Evolutionary conservation across 2,113 vertebrate genomes (phyloP).

Genomic region (Scomber colias): DNA sequence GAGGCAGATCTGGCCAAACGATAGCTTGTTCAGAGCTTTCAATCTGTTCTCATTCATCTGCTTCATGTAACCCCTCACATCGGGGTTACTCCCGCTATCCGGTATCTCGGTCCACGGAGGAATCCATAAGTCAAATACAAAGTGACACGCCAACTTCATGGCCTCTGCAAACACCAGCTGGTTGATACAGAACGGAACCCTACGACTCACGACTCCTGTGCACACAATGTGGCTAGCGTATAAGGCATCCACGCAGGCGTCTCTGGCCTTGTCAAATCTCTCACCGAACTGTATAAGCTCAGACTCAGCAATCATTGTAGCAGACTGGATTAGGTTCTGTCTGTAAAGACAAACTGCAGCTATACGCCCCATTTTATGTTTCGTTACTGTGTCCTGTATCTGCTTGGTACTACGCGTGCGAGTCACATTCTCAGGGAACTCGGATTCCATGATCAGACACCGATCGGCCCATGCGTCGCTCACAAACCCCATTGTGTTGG

Average conservation of each 20-base stretch:
- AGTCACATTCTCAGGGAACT: background rate
- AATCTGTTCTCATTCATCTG: background rate
- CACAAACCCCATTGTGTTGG: conserved; percentile 27
- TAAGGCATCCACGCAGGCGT: background rate
- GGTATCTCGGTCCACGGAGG: conserved; percentile 19
- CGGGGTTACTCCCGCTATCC: accelerated
- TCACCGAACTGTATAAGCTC: background rate
- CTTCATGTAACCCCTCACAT: background rate
- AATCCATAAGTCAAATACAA: conserved; percentile 24
- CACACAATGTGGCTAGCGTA: conserved; percentile 1
- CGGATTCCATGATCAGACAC: conserved; percentile 25
- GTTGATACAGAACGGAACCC: conserved; percentile 13
- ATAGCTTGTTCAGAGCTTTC: background rate
- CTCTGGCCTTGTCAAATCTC: background rate
- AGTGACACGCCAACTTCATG: conserved; percentile 27
- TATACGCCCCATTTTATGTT: background rate
- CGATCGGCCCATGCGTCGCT: conserved; percentile 35
- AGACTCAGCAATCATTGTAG: conserved; percentile 11
- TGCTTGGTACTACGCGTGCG: conserved; percentile 14
- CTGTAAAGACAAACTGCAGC: conserved; percentile 13
- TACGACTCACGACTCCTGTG: background rate
- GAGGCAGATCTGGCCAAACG: conserved; percentile 1
- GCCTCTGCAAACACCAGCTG: conserved; percentile 28
- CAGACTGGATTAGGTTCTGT: conserved; percentile 26
- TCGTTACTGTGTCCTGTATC: conserved; percentile 9